Conservation (phyloP, 2,888 invertebrate species). For the Agonopterix arenella region DNA sequence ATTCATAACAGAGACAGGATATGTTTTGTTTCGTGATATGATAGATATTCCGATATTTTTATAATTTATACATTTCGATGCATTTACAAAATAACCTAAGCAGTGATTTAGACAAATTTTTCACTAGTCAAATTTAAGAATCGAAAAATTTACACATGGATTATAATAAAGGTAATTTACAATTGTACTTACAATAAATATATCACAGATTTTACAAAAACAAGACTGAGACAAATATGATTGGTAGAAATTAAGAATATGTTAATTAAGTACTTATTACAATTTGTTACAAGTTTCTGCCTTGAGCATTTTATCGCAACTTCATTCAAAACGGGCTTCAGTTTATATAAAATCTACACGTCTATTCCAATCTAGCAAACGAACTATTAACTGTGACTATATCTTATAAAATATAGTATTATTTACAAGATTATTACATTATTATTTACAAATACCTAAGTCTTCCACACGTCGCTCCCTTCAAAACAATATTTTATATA, state of each 20-base stretch:
- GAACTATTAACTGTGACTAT: conserved; percentile 23
- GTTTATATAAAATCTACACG: conserved; percentile 49
- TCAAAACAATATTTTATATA: too few relatives aligned
- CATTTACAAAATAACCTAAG: conserved; percentile 11
- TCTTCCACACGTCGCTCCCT: neutral
- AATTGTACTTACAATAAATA: conserved; percentile 71
- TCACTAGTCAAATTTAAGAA: conserved; percentile 32
- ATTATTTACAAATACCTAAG: neutral
- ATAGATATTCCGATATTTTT: conserved; percentile 39
- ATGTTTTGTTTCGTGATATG: conserved; percentile 70
- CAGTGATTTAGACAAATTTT: conserved; percentile 8
- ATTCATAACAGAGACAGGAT: conserved; percentile 44
- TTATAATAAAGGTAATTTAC: conserved; percentile 50
- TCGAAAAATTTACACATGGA: conserved; percentile 40
- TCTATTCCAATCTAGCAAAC: conserved; percentile 49
- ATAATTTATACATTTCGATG: conserved; percentile 6
- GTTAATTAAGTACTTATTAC: conserved; percentile 9
- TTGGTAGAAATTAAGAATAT: conserved; percentile 14
- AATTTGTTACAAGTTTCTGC: neutral
- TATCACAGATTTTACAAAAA: conserved; percentile 76
- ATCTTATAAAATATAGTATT: conserved; percentile 19
- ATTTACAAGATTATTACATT: conserved; percentile 12
- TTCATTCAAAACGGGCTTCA: conserved; percentile 6
- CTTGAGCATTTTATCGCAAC: conserved; percentile 13
- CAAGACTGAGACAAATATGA: conserved; percentile 41